These are phyloP conservation scores for Spea hammondii DNA, from an alignment of 2,797 vertebrate genomes.

Conservation along the genomic window DNA sequence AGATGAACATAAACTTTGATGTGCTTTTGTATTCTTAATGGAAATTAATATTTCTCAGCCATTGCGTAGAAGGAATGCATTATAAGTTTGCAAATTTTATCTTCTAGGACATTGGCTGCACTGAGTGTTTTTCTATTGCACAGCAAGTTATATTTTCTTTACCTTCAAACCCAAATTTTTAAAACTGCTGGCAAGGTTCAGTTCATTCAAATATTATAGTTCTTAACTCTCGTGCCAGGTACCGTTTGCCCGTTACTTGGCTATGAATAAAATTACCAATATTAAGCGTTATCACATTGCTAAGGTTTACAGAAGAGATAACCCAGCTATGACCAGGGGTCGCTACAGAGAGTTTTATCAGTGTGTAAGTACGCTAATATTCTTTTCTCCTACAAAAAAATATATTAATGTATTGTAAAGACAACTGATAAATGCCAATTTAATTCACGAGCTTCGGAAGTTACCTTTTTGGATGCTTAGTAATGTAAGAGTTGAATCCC, in stretches of 20 bases:
- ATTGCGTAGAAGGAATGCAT: too few relatives aligned
- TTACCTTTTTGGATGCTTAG: background rate
- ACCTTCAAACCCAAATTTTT: too few relatives aligned
- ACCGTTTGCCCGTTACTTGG: conserved; percentile 86
- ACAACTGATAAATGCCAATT: too few relatives aligned
- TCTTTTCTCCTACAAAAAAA: background rate
- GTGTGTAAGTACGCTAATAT: conserved; percentile 75
- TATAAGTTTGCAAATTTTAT: too few relatives aligned
- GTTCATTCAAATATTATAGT: background rate
- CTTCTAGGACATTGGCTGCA: too few relatives aligned
- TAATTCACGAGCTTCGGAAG: too few relatives aligned
- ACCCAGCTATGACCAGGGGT: conserved; percentile 81
- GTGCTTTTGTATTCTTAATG: too few relatives aligned
- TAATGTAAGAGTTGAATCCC: background rate
- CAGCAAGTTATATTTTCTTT: too few relatives aligned
- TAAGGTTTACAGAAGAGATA: conserved; percentile 87
- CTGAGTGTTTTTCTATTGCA: too few relatives aligned
- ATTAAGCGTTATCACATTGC: conserved; percentile 90
- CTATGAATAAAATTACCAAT: conserved; percentile 89
- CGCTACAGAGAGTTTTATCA: conserved; percentile 90
- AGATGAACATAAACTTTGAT: too few relatives aligned
- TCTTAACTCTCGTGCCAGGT: conserved; percentile 71
- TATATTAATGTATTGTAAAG: background rate
- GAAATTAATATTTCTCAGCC: too few relatives aligned
- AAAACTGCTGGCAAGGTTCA: too few relatives aligned